phyloP scores from a whole-genome alignment of 2,888 invertebrate genomes.

The Torymus texanus region DNA sequence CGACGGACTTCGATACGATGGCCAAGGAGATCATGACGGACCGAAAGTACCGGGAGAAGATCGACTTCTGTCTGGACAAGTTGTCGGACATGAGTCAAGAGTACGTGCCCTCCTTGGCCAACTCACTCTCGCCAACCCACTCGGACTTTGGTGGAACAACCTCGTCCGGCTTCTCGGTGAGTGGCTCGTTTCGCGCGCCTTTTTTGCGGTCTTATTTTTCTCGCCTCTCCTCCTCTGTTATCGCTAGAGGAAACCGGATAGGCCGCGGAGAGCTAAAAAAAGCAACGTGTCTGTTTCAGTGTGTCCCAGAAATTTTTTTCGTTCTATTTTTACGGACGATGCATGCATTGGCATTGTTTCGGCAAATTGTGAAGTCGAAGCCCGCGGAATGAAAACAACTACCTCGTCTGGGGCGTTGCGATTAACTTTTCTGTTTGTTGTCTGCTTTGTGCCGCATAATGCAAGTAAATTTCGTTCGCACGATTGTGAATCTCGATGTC shows the following conservation, averaged over 20 bases:
- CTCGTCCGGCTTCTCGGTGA: conserved; percentile 43
- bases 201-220: background rate
- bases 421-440: too few species aligned
- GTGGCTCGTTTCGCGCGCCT: conserved; percentile 16
- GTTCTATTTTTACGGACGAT: too few species aligned
- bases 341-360: too few species aligned
- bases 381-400: too few species aligned
- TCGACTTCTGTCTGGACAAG: conserved; percentile 64
- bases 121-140: conserved; percentile 32
- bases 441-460: too few species aligned
- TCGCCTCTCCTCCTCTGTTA: background rate
- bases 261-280: too few species aligned
- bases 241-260: conserved; percentile 23
- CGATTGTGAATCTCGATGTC: too few species aligned
- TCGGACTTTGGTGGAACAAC: conserved; percentile 32
- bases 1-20: conserved; percentile 61
- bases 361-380: too few species aligned
- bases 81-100: conserved; percentile 59
- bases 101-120: background rate
- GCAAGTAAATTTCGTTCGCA: too few species aligned
- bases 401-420: too few species aligned
- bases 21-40: conserved; percentile 63
- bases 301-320: too few species aligned
- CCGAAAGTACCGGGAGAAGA: conserved; percentile 62
- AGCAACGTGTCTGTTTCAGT: too few species aligned